Conservation (phyloP, 2,113 vertebrate species). For the Gavialis gangeticus region DNA sequence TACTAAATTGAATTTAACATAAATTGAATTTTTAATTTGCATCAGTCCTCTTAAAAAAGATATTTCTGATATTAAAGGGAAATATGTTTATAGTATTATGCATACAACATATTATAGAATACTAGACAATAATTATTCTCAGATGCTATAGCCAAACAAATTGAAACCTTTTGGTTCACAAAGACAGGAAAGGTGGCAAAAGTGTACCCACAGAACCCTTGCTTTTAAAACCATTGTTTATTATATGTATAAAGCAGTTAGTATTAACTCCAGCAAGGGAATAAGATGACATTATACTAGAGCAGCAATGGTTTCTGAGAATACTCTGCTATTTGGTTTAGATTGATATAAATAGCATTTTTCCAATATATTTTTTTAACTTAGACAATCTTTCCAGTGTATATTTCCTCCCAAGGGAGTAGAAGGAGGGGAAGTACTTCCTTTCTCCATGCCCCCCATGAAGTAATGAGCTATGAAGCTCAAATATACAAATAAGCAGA, state of each 20-base stretch:
- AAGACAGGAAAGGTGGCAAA: background rate
- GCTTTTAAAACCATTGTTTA: conserved; percentile 55
- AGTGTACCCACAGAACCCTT: background rate
- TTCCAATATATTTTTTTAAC: background rate
- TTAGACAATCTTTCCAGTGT: background rate
- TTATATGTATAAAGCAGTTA: background rate
- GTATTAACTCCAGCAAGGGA: conserved; percentile 30
- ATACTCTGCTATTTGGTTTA: conserved; percentile 22
- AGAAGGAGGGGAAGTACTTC: background rate
- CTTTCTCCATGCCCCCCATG: background rate
- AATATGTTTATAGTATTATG: background rate
- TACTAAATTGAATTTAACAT: no score
- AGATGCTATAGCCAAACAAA: background rate
- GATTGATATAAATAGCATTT: conserved; percentile 17
- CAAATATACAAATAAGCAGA: background rate
- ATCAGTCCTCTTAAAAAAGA: no score
- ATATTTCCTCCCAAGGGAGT: background rate
- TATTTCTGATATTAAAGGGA: conserved; percentile 2
- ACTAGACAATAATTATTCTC: background rate
- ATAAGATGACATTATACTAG: conserved; percentile 23
- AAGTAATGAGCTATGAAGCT: conserved; percentile 27
- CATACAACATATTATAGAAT: background rate
- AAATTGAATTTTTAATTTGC: no score
- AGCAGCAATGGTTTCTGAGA: conserved; percentile 20
- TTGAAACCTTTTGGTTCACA: background rate